Percentiles rank a stretch among this genome's conserved stretches.
Evolutionary conservation across 1,140 invertebrate species (phyloP).

Genomic region (Penaeus vannamei): DNA sequence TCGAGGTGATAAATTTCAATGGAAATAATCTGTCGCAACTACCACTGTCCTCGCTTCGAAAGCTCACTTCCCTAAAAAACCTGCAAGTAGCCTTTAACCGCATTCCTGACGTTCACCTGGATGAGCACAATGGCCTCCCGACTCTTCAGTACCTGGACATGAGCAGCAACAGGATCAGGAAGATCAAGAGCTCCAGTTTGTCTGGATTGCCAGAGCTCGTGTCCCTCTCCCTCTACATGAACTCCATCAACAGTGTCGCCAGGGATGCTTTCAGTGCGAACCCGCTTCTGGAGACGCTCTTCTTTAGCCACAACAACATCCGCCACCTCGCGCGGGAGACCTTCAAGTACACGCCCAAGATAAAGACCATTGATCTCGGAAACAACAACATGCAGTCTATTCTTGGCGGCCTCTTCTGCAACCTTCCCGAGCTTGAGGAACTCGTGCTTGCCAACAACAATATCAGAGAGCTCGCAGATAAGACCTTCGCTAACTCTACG

Average conservation of each 20-base stretch:
- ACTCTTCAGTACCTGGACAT: constrained; percentile 69
- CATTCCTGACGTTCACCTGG: constrained; percentile 74
- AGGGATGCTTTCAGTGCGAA: constrained; percentile 70
- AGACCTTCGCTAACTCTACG: constrained; percentile 84
- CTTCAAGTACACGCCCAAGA: constrained; percentile 66
- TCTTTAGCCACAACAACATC: constrained; percentile 70
- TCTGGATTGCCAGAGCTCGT: constrained; percentile 70
- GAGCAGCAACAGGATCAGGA: constrained; percentile 69
- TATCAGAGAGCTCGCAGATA: constrained; percentile 85
- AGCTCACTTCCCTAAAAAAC: constrained; percentile 81
- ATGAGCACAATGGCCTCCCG: constrained; percentile 66
- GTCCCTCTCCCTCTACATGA: constrained; percentile 71
- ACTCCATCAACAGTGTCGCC: constrained; percentile 70
- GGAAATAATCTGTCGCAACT: constrained; percentile 83
- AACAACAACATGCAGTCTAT: constrained; percentile 81
- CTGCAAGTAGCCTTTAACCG: constrained; percentile 88
- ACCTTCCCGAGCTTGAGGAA: constrained; percentile 83
- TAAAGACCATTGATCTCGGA: constrained; percentile 71
- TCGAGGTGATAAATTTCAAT: constrained; percentile 87
- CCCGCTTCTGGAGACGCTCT: constrained; percentile 70
- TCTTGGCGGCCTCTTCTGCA: constrained; percentile 82
- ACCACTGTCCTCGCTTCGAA: constrained; percentile 83
- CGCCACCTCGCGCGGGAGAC: constrained; percentile 63
- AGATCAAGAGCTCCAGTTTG: constrained; percentile 70
- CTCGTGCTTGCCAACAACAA: constrained; percentile 93